Base-by-base conservation (phyloP, 2,888 invertebrate genomes). In the Bombylius major region DNA sequence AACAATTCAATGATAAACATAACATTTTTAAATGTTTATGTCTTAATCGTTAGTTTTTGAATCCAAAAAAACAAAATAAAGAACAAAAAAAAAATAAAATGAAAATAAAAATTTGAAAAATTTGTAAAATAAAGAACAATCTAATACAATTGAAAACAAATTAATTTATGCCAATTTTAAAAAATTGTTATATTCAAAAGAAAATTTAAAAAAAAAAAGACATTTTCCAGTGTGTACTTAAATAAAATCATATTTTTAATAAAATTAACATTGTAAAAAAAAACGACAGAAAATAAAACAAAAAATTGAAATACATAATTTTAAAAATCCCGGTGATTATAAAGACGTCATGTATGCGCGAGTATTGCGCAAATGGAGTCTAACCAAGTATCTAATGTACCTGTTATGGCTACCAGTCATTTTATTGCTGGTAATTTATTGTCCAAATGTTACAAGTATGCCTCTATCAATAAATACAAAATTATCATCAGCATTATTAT, bases 291-390 rank as follows among this genome's bases (percentile, higher is more conserved):
- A 23, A 23, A 3, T 2, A 23, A 23, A 23, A 23, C 1, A 23
- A 23, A 23, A 11, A 9, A 31, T 47, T 47, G 31, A 31, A 31
- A 47, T n/a, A n/a, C n/a, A n/a, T 31, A 47, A 9, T 31, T 14
- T 14, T 14, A 31, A 51, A 54, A 48, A 45, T 50, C 11, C 39
- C 39, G 39, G 49, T 53, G 59, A 58, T 58, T 54, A 56, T 45
- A 56, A 59, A 68, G 70, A 75, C 75, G 75, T 71, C 75, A 75
- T 75, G 75, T 69, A 75, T 75, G 75, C 75, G 75, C 75, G 72
- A 70, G 67, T 70, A 69, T 69, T 75, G 75, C 75, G 75, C 75
- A 75, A 73, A 75, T 75, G 75, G 73, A 75, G 72, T 74, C 69
- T 71, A 68, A 70, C 70, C 68, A 72, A 70, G 70, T 70, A 70